These are phyloP conservation scores for Caenorhabditis panamensis DNA, from an alignment of 2,888 invertebrate species.

Conservation along the genomic window DNA sequence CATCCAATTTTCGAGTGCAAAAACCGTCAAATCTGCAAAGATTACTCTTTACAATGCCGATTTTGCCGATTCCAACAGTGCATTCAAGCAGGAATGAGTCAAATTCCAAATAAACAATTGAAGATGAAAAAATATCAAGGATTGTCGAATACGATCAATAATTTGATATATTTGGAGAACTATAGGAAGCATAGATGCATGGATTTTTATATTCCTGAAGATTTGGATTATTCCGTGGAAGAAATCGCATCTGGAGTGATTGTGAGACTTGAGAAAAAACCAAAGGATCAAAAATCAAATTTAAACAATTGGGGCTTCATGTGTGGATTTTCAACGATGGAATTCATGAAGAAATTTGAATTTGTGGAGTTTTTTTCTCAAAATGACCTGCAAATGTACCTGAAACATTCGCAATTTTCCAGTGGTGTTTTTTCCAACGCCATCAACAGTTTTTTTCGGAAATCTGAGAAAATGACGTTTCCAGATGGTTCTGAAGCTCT, in stretches of 20 bases:
- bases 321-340: conserved; percentile 1
- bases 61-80: neutral
- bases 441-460: neutral
- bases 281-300: neutral
- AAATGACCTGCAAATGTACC: neutral
- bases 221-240: neutral
- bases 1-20: neutral
- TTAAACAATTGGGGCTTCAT: neutral
- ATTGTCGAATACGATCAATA: neutral
- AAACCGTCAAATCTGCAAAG: neutral
- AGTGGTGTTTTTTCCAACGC: neutral
- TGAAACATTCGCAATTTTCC: neutral
- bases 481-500: neutral
- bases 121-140: neutral
- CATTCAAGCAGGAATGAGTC: neutral
- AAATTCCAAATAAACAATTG: neutral
- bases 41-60: neutral
- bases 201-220: neutral
- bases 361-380: neutral
- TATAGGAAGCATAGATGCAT: too few relatives aligned
- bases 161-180: too few relatives aligned
- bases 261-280: too few relatives aligned
- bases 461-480: neutral
- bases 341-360: neutral
- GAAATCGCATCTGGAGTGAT: neutral